A percentile compares a stretch with the other conserved stretches of the same genome.
Conservation (phyloP, 2,113 vertebrate genomes). For the Ptilonorhynchus violaceus region DNA sequence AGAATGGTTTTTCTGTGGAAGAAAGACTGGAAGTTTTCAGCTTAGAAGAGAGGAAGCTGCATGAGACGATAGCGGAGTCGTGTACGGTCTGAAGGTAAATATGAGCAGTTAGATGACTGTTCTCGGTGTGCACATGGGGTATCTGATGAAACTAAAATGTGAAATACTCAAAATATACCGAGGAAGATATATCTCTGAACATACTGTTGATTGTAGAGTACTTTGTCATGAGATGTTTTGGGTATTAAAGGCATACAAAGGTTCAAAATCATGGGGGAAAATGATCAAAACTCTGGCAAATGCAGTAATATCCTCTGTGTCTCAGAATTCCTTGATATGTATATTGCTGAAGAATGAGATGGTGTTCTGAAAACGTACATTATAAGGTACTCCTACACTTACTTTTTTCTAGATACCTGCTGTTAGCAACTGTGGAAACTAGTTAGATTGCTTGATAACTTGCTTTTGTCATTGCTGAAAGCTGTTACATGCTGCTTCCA, state of each 20-base stretch:
- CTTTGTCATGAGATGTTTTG: background rate
- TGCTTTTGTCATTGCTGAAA: background rate
- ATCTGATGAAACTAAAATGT: background rate
- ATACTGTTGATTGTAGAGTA: background rate
- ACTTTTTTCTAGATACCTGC: background rate
- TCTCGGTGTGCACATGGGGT: background rate
- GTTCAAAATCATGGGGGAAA: background rate
- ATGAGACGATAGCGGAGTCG: background rate
- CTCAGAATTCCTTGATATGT: background rate
- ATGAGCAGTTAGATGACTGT: background rate
- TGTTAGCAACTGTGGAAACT: background rate
- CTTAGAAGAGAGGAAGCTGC: background rate
- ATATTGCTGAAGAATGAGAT: background rate
- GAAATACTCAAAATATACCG: background rate
- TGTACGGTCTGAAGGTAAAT: background rate
- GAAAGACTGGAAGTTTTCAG: background rate
- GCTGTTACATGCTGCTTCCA: background rate
- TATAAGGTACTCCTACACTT: fast-evolving
- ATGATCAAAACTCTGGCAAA: background rate
- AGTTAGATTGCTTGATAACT: background rate
- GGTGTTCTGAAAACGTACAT: background rate
- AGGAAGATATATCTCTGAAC: background rate
- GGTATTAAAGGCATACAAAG: background rate
- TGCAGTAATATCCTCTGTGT: background rate
- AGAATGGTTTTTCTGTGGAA: background rate